Conservation (phyloP, 2,888 invertebrate genomes). For the Mimachlamys varia region DNA sequence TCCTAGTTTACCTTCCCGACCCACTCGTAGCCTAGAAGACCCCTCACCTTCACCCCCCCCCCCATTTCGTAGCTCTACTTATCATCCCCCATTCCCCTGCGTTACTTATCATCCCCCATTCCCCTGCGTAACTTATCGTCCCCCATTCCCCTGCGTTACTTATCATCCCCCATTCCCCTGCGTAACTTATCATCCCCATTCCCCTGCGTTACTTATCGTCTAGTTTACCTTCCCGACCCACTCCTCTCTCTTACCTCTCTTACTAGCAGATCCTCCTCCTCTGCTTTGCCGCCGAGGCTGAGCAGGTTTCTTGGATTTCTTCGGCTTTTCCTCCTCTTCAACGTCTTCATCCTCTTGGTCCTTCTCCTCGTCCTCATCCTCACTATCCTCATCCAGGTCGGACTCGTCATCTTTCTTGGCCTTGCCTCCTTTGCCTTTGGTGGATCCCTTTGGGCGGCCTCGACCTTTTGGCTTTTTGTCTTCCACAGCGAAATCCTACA, state of each 20-base stretch:
- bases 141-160: no score
- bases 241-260: neutral
- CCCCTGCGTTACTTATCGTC: no score
- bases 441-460: conserved; percentile 43
- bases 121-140: no score
- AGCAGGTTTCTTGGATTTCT: conserved; percentile 51
- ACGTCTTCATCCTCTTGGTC: conserved; percentile 51
- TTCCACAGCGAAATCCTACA: conserved; percentile 68
- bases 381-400: conserved; percentile 55
- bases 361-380: conserved; percentile 48
- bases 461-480: conserved; percentile 48
- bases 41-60: no score
- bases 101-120: no score
- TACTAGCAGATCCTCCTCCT: conserved; percentile 35
- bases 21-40: no score
- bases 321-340: conserved; percentile 38
- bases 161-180: no score
- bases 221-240: no score
- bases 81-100: no score
- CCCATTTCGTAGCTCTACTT: no score
- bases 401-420: conserved; percentile 51
- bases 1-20: no score
- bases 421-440: conserved; percentile 41
- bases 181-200: no score
- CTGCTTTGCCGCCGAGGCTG: conserved; percentile 48